Evolutionary conservation across 2,797 vertebrate genomes (phyloP), one percentile per base, ranked within the genome.

Genomic region (Mus spretus): DNA sequence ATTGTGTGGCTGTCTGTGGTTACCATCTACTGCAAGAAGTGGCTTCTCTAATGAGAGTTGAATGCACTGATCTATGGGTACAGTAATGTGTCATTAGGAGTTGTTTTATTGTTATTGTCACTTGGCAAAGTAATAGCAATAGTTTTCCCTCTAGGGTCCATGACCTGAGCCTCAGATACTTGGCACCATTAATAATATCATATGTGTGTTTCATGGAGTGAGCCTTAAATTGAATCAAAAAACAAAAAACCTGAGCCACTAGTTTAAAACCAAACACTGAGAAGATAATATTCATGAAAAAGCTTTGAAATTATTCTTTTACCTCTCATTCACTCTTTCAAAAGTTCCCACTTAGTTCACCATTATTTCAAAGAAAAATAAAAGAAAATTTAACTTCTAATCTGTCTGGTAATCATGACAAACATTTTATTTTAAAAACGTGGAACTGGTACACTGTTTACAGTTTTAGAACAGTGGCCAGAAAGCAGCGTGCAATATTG

Each of bases 321-420:
- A 19, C 50, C 31, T 47, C n/a, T 61, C 31, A 8, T 6, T 4
- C 3, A 61, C 15, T 55, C 28, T 90, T 81, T 77, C 22, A 22
- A 91, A 95, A 61, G 50, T 67, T 78, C 80, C 83, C 31, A 3
- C 65, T 44, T 75, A 31, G 10, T 37, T 92, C 12, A n/a, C 85
- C 13, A 7, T 84, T 61, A 55, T 75, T 88, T 89, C 82, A 95
- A 24, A 20, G 22, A 79, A 86, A 83, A 96, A 9, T n/a, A 67
- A 34, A 55, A 81, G 20, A 59, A 81, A 28, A 61, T 26, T 85
- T 40, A 50, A 1, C 26, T 40, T n/a, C 50, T 4, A 57, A n/a
- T n/a, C 65, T 63, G 13, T 85, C 9, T 70, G 53, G 34, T 40
- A 14, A 37, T 53, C 57, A 96, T 94, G 37, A 47, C 15, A 80